phyloP scores from a whole-genome alignment of 2,888 invertebrate species.

The Corythucha ciliata region DNA sequence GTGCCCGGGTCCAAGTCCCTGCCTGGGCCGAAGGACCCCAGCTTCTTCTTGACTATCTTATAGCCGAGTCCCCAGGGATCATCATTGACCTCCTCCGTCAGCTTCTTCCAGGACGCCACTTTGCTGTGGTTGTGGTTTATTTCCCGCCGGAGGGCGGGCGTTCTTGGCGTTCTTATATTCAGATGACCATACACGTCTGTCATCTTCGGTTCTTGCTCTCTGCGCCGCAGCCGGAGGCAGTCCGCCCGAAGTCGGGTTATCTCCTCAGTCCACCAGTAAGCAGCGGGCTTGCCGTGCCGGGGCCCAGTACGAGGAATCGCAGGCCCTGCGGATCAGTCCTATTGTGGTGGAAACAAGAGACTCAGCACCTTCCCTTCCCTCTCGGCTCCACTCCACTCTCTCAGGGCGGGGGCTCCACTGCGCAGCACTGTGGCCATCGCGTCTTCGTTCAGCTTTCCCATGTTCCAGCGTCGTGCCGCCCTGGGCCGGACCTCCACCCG shows the following conservation, averaged over 20 bases:
- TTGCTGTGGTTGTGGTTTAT: too few species aligned
- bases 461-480: conserved; percentile 2
- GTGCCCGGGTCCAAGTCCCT: conserved; percentile 1
- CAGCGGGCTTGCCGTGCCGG: conserved; percentile 21
- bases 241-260: conserved; percentile 29
- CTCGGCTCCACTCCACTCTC: not conserved
- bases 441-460: not conserved
- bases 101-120: conserved; percentile 28
- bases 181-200: too few species aligned
- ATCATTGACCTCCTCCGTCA: conserved; percentile 29
- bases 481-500: not conserved
- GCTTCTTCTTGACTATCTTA: conserved; percentile 16
- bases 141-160: too few species aligned
- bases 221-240: conserved; percentile 20
- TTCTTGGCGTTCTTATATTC: too few species aligned
- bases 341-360: too few species aligned
- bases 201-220: too few species aligned
- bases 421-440: not conserved
- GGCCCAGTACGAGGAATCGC: conserved; percentile 2
- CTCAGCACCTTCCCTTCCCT: not conserved
- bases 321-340: too few species aligned
- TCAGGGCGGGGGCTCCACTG: not conserved
- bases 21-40: too few species aligned
- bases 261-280: conserved; percentile 34
- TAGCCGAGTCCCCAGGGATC: conserved; percentile 22